These are phyloP conservation scores for Coreius guichenoti DNA, from an alignment of 2,797 vertebrate genomes.

Conservation along the genomic window DNA sequence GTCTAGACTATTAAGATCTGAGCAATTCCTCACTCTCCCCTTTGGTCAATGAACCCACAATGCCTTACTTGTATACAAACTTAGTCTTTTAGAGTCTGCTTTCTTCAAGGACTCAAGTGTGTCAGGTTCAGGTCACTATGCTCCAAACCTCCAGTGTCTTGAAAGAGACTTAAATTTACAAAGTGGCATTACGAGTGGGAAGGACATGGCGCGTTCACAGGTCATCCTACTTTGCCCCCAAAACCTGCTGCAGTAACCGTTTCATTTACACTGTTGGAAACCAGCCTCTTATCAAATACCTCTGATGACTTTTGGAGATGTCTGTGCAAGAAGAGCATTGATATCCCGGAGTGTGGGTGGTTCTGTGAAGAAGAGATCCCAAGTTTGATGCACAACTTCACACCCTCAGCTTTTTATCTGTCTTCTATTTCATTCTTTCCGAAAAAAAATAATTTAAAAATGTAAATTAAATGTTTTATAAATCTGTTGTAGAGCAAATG, in stretches of 20 bases:
- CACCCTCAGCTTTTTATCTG: constrained; percentile 45
- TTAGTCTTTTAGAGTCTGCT: constrained; percentile 37
- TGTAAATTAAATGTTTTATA: constrained; percentile 47
- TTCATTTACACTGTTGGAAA: constrained; percentile 35
- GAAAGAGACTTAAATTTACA: constrained; percentile 40
- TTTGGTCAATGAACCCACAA: constrained; percentile 52
- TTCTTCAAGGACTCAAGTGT: constrained; percentile 31
- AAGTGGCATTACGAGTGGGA: constrained; percentile 46
- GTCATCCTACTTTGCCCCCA: constrained; percentile 16
- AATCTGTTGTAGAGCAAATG: constrained; percentile 29
- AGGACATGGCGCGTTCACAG: constrained; percentile 7
- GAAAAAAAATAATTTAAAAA: constrained; percentile 28
- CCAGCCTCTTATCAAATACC: constrained; percentile 63
- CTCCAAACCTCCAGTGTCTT: constrained; percentile 56
- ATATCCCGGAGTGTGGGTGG: constrained; percentile 32
- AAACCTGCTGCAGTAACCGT: constrained; percentile 32
- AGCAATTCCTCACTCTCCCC: constrained; percentile 7
- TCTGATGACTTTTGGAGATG: constrained; percentile 60
- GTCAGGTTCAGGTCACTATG: constrained; percentile 53
- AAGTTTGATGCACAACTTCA: constrained; percentile 29
- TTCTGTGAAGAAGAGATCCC: constrained; percentile 39
- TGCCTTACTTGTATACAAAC: constrained; percentile 64
- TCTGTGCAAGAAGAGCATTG: constrained; percentile 51
- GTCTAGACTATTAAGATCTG: constrained; percentile 35
- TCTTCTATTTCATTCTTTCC: constrained; percentile 9